Evolutionary conservation across 1,140 invertebrate species (phyloP), one percentile per base, ranked within the genome.

Genomic region (Brachionus rotundiformis): DNA sequence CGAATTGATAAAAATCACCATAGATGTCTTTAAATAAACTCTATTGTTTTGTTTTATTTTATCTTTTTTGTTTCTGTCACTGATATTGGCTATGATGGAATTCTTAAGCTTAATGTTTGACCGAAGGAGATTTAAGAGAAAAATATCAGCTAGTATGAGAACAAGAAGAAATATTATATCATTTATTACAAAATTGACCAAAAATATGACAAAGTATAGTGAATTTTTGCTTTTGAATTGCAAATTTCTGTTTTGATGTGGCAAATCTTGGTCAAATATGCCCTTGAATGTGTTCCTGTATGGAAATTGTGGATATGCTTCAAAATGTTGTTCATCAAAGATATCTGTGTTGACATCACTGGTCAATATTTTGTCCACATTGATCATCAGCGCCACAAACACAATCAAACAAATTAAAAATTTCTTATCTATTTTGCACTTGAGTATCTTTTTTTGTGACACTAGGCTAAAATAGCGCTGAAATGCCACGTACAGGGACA

Each of bases 141-240:
- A 1, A 27, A 63, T 13, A 33, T 63, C 61, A 3, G 61, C 25
- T 33, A 33, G 6, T 3, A 63, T 4, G 11, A 63, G 16, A n/a
- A 27, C 29, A 13, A 63, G 6, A 31, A 63, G 29, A 6, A 63
- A 19, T 5, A 63, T 10, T 0, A 63, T n/a, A 63, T 63, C 61
- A 33, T 63, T 63, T 19, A 63, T 29, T n/a, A 63, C n/a, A 63
- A 63, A 63, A 27, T 63, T 63, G n/a, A 63, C n/a, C 1, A 11
- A 33, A 63, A 63, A 63, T 27, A 63, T 1, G 10, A 6, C 7
- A 63, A 63, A 63, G 29, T 63, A 63, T 4, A 63, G 16, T n/a
- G 29, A 3, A 63, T 33, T 29, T 63, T 63, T 63, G 29, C 6
- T 1, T 31, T 63, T 63, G 13, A 27, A 29, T 11, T 31, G 0